A percentile compares a stretch with the other conserved stretches of the same genome.
Conservation (phyloP, 2,888 invertebrate genomes). For the Volucella bombylans region DNA sequence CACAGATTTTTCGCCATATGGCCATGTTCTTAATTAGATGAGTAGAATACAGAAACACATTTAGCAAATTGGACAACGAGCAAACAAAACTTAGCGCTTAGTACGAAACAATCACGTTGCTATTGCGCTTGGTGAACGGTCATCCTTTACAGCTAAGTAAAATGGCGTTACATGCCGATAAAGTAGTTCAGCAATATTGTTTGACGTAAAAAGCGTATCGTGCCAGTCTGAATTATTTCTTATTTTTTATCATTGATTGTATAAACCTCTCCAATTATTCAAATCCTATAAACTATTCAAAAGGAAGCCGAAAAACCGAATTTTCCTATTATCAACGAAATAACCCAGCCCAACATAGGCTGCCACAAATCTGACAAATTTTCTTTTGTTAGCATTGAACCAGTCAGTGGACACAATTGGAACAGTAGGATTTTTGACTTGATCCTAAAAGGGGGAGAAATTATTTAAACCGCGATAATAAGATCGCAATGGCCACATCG, state of each 20-base stretch:
- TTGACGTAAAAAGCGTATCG: constrained; percentile 61
- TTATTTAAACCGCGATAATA: constrained; percentile 49
- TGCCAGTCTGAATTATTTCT: constrained; percentile 44
- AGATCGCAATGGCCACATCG: constrained; percentile 84
- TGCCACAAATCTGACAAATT: too few species aligned
- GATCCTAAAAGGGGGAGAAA: not conserved
- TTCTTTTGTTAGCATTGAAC: constrained; percentile 6
- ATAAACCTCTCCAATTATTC: constrained; percentile 14
- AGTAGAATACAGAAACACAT: too few species aligned
- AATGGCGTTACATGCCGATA: constrained; percentile 65
- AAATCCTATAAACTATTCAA: not conserved
- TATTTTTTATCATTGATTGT: constrained; percentile 63
- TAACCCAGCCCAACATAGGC: too few species aligned
- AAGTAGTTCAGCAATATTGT: constrained; percentile 53
- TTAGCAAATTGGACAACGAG: too few species aligned
- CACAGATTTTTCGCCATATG: too few species aligned
- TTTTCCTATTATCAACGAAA: too few species aligned
- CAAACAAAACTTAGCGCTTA: too few species aligned
- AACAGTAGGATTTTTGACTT: not conserved
- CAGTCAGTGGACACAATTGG: not conserved
- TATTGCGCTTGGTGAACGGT: constrained; percentile 10
- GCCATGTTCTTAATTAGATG: too few species aligned
- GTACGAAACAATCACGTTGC: not conserved
- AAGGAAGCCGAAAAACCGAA: not conserved
- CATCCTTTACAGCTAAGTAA: constrained; percentile 26